phyloP scores from a whole-genome alignment of 1,140 invertebrate genomes.

The Apolygus lucorum region DNA sequence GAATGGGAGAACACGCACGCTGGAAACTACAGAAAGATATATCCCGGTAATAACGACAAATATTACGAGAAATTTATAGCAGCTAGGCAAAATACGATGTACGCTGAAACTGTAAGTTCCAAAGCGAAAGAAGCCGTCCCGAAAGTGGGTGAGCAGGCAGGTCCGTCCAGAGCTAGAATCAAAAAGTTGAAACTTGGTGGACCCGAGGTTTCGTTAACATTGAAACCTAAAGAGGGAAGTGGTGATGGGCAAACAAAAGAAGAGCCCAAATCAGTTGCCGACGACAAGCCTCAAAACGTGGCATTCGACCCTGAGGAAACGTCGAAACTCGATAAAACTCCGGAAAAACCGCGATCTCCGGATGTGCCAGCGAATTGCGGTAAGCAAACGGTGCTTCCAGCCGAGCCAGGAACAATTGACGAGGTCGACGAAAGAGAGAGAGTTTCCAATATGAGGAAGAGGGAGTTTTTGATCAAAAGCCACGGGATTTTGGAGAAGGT shows the following conservation, averaged over 20 bases:
- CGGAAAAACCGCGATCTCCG: too few relatives aligned
- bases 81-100: neutral
- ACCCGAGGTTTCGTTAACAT: too few relatives aligned
- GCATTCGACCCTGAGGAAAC: neutral
- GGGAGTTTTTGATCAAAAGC: conserved; percentile 10
- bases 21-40: conserved; percentile 60
- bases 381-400: neutral
- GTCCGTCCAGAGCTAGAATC: neutral
- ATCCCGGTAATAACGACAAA: conserved; percentile 41
- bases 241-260: neutral
- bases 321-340: neutral
- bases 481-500: conserved; percentile 15
- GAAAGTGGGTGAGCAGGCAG: neutral
- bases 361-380: too few relatives aligned
- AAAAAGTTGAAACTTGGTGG: neutral
- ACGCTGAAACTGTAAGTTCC: neutral
- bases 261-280: too few relatives aligned
- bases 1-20: conserved; percentile 70
- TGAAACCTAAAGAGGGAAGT: too few relatives aligned
- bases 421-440: conserved; percentile 9
- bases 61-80: conserved; percentile 62
- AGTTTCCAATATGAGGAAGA: conserved; percentile 6
- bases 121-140: neutral
- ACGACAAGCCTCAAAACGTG: neutral
- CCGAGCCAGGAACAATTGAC: conserved; percentile 8